A percentile compares a stretch with the other conserved stretches of the same genome.
These are phyloP conservation scores for Erpetoichthys calabaricus DNA, from an alignment of 2,797 vertebrate genomes.

Conservation along the genomic window DNA sequence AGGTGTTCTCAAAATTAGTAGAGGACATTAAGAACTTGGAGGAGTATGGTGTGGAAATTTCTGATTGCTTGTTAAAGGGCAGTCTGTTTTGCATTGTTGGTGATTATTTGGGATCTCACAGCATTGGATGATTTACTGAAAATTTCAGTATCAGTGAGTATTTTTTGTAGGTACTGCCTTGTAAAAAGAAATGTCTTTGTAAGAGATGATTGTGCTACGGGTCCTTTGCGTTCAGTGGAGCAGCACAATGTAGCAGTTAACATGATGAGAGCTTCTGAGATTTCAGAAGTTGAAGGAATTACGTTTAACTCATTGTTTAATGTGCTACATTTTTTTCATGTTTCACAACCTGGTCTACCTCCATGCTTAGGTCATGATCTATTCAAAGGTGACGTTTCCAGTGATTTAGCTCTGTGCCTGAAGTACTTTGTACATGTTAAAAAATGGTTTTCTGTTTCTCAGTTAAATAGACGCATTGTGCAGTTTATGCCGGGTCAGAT, in stretches of 20 bases:
- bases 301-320: slow-evolving; percentile 19
- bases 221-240: slow-evolving; percentile 12
- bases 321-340: slow-evolving; percentile 12
- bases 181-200: slow-evolving; percentile 11
- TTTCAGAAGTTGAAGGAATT: slow-evolving; percentile 8
- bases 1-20: slow-evolving; percentile 11
- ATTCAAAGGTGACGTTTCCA: slow-evolving; percentile 16
- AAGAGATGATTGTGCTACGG: background rate
- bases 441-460: slow-evolving; percentile 12
- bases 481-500: slow-evolving; percentile 14
- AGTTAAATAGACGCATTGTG: slow-evolving; percentile 11
- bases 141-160: slow-evolving; percentile 15
- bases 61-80: slow-evolving; percentile 11
- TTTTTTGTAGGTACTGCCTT: slow-evolving; percentile 15
- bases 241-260: slow-evolving; percentile 13
- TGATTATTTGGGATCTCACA: slow-evolving; percentile 16
- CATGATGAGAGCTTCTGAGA: slow-evolving; percentile 11
- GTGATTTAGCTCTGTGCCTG: slow-evolving; percentile 18
- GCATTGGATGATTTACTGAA: slow-evolving; percentile 13
- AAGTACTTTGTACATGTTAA: slow-evolving; percentile 10
- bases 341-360: slow-evolving; percentile 14
- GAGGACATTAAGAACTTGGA: slow-evolving; percentile 18
- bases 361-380: slow-evolving; percentile 9
- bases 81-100: slow-evolving; percentile 14
- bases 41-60: slow-evolving; percentile 6